Evolutionary conservation across 2,888 invertebrate species (phyloP).

Genomic region (Timandra comae): DNA sequence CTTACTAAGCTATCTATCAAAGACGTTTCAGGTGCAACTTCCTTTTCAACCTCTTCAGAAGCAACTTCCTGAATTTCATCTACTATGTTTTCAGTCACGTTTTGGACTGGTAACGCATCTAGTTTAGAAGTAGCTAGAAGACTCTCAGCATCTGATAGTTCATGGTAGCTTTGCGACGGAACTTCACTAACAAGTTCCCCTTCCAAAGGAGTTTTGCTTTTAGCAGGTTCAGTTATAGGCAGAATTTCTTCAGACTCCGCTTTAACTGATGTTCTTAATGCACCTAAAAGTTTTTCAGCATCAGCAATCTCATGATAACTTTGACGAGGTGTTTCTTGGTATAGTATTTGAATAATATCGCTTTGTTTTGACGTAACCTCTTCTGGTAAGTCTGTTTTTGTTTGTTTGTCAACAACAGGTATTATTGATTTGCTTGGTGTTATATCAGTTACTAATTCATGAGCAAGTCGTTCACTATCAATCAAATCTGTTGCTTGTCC

Average conservation of each 20-base stretch:
- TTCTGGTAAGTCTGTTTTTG: not conserved
- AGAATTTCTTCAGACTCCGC: conserved; percentile 18
- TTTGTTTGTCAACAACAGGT: too few relatives aligned
- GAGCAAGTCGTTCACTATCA: too few relatives aligned
- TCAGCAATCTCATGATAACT: conserved; percentile 42
- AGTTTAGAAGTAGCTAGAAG: conserved; percentile 24
- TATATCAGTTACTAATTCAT: too few relatives aligned
- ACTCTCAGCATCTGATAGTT: conserved; percentile 26
- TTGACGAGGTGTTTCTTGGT: conserved; percentile 30
- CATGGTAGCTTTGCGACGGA: conserved; percentile 21
- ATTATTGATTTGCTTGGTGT: too few relatives aligned
- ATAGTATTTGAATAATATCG: conserved; percentile 13
- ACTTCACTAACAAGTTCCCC: conserved; percentile 8
- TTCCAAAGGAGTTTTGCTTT: conserved; percentile 11
- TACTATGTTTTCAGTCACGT: conserved; percentile 10
- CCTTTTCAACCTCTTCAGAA: conserved; percentile 11
- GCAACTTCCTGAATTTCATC: conserved; percentile 16
- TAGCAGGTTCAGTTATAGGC: conserved; percentile 14
- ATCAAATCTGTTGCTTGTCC: too few relatives aligned
- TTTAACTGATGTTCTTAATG: conserved; percentile 17
- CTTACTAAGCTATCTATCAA: conserved; percentile 9
- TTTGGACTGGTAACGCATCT: conserved; percentile 21
- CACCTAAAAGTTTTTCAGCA: conserved; percentile 33
- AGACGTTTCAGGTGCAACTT: conserved; percentile 9
- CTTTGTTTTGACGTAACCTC: not conserved